phyloP scores from a whole-genome alignment of 2,113 vertebrate species.

The Cnemophilus loriae region DNA sequence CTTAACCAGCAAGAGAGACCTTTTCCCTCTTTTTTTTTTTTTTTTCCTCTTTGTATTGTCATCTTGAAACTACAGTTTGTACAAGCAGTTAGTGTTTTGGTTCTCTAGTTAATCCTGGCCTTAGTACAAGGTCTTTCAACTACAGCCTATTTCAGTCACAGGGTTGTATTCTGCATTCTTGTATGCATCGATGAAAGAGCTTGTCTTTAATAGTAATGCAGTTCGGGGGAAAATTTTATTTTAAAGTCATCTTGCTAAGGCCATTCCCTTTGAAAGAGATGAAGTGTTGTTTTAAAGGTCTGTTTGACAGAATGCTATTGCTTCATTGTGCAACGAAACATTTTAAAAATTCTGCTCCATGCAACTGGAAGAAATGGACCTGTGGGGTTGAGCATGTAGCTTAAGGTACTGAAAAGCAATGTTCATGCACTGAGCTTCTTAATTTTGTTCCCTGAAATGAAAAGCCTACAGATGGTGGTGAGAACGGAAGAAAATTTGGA shows the following conservation, averaged over 20 bases:
- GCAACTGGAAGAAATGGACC: neutral
- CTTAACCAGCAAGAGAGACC: neutral
- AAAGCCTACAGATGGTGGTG: neutral
- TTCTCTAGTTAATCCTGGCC: neutral
- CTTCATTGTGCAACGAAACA: neutral
- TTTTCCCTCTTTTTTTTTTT: neutral
- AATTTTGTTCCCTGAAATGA: neutral
- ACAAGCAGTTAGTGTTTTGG: neutral
- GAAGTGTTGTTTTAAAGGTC: neutral
- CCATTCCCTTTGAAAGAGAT: neutral
- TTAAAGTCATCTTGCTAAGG: neutral
- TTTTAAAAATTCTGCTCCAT: neutral
- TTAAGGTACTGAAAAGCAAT: neutral
- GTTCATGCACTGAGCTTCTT: neutral
- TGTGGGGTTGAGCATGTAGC: neutral
- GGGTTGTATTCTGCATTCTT: neutral
- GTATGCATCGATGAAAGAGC: neutral
- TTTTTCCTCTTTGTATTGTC: neutral
- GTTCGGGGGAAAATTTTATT: neutral
- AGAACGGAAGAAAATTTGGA: neutral
- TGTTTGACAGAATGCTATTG: neutral
- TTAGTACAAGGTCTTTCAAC: neutral
- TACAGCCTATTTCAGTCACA: neutral
- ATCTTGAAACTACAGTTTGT: neutral
- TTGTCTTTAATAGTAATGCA: neutral